Percentiles rank a stretch among this genome's conserved stretches.
These are phyloP conservation scores for Polia nebulosa DNA, from an alignment of 2,888 invertebrate genomes.

Conservation along the genomic window DNA sequence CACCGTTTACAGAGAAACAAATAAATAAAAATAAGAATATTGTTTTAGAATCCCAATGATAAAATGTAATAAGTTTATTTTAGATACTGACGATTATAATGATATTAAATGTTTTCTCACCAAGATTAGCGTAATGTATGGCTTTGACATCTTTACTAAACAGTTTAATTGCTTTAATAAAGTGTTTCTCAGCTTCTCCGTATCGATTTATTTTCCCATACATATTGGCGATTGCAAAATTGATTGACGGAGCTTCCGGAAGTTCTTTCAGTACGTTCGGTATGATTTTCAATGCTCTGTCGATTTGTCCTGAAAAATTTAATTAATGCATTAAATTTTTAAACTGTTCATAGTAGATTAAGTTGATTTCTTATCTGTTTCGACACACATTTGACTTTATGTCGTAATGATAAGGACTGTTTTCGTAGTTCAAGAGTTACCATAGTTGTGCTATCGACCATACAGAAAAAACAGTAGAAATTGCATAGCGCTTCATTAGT, in stretches of 20 bases:
- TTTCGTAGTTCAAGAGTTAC: not conserved
- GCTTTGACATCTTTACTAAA: slow-evolving; percentile 92
- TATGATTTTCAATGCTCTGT: slow-evolving; percentile 94
- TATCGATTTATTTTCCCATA: slow-evolving; percentile 96
- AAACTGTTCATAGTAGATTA: not conserved
- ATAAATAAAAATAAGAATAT: too few species aligned
- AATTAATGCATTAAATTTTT: not conserved
- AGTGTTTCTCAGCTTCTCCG: slow-evolving; percentile 95
- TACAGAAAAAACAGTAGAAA: too few species aligned
- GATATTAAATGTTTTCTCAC: slow-evolving; percentile 85
- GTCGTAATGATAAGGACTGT: not conserved
- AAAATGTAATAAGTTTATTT: too few species aligned
- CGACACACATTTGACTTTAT: not conserved
- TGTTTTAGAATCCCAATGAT: not conserved
- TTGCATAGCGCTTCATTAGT: too few species aligned
- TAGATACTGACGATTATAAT: too few species aligned
- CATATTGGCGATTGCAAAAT: slow-evolving; percentile 97
- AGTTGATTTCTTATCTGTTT: not conserved
- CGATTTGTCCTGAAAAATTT: slow-evolving; percentile 90
- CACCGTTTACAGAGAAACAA: not conserved
- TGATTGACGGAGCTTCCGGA: slow-evolving; percentile 94
- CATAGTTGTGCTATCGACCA: not conserved
- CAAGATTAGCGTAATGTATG: slow-evolving; percentile 97
- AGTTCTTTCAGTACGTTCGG: slow-evolving; percentile 93
- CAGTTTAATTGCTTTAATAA: slow-evolving; percentile 93